A percentile compares a stretch with the other conserved stretches of the same genome.
These are phyloP conservation scores for Geococcyx californianus DNA, from an alignment of 2,113 vertebrate genomes.

Conservation along the genomic window DNA sequence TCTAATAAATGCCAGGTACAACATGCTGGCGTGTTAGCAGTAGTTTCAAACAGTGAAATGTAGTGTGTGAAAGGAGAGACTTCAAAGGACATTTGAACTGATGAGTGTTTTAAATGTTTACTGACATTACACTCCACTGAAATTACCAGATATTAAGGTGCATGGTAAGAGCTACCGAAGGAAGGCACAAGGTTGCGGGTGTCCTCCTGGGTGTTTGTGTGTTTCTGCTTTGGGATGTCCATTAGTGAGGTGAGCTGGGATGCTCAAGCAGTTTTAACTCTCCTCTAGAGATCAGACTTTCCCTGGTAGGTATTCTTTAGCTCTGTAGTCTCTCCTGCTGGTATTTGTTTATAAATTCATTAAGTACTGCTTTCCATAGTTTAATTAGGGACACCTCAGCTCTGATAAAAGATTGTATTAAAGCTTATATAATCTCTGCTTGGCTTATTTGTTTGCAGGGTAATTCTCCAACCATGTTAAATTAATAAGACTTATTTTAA, in stretches of 20 bases:
- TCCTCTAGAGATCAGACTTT: background rate
- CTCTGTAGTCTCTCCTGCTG: background rate
- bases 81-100: background rate
- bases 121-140: background rate
- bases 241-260: background rate
- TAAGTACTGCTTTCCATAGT: constrained; percentile 24
- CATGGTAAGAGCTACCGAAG: background rate
- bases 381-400: constrained; percentile 33
- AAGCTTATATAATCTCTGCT: constrained; percentile 3
- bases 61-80: background rate
- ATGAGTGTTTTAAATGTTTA: background rate
- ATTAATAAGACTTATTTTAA: background rate
- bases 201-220: background rate
- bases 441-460: constrained; percentile 28
- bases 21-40: background rate
- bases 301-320: background rate
- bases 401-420: constrained; percentile 39
- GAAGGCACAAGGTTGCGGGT: background rate
- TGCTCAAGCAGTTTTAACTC: background rate
- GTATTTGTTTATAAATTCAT: constrained; percentile 27
- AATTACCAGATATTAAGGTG: background rate
- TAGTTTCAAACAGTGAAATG: background rate
- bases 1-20: background rate
- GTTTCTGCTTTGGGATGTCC: background rate
- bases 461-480: constrained; percentile 16